A percentile compares a stretch with the other conserved stretches of the same genome.
phyloP scores from a whole-genome alignment of 1,140 invertebrate species.

The Drosophila triauraria region DNA sequence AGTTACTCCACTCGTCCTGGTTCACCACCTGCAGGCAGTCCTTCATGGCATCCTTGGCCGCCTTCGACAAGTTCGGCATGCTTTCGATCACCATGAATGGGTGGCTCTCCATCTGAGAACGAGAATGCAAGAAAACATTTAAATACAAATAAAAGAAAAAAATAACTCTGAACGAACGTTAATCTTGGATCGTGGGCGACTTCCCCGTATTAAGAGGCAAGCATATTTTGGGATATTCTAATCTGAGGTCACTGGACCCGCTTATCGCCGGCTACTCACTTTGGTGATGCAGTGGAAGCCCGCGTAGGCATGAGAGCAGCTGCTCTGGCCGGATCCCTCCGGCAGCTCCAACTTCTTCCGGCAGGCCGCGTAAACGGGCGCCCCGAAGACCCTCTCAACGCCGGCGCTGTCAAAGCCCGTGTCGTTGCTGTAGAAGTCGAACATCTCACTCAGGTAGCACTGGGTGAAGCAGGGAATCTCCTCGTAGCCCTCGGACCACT shows the following conservation, averaged over 20 bases:
- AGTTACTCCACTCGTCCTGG: conserved; percentile 52
- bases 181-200: neutral
- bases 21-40: conserved; percentile 65
- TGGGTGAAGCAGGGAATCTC: conserved; percentile 77
- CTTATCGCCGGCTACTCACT: conserved; percentile 63
- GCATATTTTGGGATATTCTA: neutral
- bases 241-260: conserved; percentile 39
- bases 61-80: conserved; percentile 53
- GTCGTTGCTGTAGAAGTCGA: conserved; percentile 60
- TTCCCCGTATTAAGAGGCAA: neutral
- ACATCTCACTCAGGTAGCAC: conserved; percentile 73
- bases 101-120: conserved; percentile 67
- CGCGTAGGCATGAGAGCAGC: conserved; percentile 67
- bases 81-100: conserved; percentile 73
- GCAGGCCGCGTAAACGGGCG: conserved; percentile 58
- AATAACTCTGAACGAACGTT: neutral
- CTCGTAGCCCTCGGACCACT: conserved; percentile 70
- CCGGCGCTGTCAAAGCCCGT: conserved; percentile 56
- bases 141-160: neutral
- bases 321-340: conserved; percentile 21
- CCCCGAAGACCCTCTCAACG: conserved; percentile 56
- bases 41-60: conserved; percentile 73
- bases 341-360: conserved; percentile 38
- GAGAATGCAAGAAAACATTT: neutral
- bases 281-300: conserved; percentile 76